These are phyloP conservation scores for Lepus timidus DNA, from an alignment of 2,113 vertebrate genomes.

Conservation along the genomic window DNA sequence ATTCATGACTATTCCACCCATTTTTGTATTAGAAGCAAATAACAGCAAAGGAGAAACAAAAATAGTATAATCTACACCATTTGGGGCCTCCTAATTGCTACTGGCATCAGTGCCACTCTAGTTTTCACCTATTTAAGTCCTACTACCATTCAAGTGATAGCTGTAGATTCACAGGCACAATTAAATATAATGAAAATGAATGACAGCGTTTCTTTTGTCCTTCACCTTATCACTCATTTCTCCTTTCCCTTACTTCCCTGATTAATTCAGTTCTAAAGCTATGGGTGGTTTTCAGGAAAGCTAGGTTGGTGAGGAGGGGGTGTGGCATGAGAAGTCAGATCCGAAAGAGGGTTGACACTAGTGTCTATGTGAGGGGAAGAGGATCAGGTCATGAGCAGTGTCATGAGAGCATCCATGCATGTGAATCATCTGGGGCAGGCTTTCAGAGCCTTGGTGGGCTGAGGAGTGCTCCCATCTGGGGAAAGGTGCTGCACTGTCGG, in stretches of 20 bases:
- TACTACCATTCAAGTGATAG: neutral
- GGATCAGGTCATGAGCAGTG: neutral
- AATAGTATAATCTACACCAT: neutral
- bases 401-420: neutral
- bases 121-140: neutral
- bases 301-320: neutral
- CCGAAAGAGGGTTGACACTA: neutral
- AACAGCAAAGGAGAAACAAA: neutral
- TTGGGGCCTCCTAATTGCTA: neutral
- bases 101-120: neutral
- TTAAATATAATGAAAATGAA: neutral
- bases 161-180: neutral
- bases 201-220: neutral
- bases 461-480: neutral
- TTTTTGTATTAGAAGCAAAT: conserved; percentile 12
- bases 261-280: neutral
- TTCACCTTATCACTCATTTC: neutral
- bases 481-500: neutral
- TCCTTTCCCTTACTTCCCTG: neutral
- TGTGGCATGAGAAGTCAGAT: neutral
- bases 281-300: neutral
- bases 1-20: neutral
- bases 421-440: neutral
- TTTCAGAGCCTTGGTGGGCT: neutral
- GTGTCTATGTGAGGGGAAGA: neutral